Base-by-base conservation (phyloP, 2,888 invertebrate genomes). In the Ceramica pisi region DNA sequence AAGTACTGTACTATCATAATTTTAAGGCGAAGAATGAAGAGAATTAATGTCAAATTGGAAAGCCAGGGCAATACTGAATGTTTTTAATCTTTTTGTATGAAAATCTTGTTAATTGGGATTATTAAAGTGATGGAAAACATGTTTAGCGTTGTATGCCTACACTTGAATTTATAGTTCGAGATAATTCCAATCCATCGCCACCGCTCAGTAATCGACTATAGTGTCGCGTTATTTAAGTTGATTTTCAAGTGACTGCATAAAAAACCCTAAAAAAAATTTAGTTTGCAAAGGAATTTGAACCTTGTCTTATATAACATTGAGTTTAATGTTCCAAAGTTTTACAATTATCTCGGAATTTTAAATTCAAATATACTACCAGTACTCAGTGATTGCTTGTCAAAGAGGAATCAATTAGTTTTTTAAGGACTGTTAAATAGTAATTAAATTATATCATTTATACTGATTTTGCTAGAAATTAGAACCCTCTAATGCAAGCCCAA, bases 371-470 rank as follows among this genome's bases (percentile, higher is more conserved):
- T 31, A 35, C 10, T 6, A 56, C n/a, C 10, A 35, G 55, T n/a
- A 31, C 31, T 64, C 23, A 8, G 67, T 19, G 67, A 19, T 46
- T 46, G 21, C 46, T 23, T 60, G 19, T 60, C 26, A 51, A 26
- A 38, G 9, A 66, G n/a, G 8, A 65, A 66, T 67, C 55, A 38
- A 51, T 46, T 38, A 16, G 26, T 61, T 61, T 78, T 60, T 64
- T 61, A 50, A 51, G 21, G 46, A 46, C 46, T 46, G 46, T 8
- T 46, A 46, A 46, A 44, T 41, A 31, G 31, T 31, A 26, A 44
- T 44, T 57, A 65, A 63, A 72, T 31, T 68, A 61, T 57, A 74
- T 57, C 51, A 62, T 78, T 59, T 65, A 19, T 59, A 63, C 44
- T 48, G 16, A 62, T 65, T 75, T 75, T 35, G 31, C 60, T 56